These are phyloP conservation scores for Drosophila arawakana DNA, from an alignment of 1,140 invertebrate species.

Conservation along the genomic window DNA sequence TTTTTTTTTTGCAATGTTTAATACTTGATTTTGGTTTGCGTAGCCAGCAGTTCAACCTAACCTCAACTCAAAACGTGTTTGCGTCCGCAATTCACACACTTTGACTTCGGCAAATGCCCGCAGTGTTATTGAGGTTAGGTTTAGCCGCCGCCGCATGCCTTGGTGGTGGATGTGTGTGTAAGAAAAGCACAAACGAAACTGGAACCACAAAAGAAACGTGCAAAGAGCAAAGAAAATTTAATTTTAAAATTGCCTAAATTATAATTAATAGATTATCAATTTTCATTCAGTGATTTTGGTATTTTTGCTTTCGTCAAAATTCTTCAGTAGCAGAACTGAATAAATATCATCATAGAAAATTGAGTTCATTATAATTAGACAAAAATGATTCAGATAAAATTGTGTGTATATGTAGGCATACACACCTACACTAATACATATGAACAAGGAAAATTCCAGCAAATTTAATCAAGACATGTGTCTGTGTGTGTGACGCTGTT, in stretches of 20 bases:
- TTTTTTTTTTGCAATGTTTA: slow-evolving; percentile 23
- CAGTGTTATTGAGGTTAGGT: slow-evolving; percentile 41
- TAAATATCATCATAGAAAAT: slow-evolving; percentile 76
- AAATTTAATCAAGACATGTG: slow-evolving; percentile 59
- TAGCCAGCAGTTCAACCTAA: slow-evolving; percentile 60
- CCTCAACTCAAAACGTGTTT: slow-evolving; percentile 61
- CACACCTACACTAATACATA: slow-evolving; percentile 32
- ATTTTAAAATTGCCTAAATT: slow-evolving; percentile 18
- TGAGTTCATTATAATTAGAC: slow-evolving; percentile 39
- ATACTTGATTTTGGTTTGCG: slow-evolving; percentile 49
- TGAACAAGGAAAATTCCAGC: slow-evolving; percentile 72
- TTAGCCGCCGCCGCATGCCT: slow-evolving; percentile 42
- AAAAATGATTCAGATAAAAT: slow-evolving; percentile 27
- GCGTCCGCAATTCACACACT: slow-evolving; percentile 29
- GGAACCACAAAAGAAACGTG: slow-evolving; percentile 51
- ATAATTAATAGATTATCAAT: slow-evolving; percentile 48
- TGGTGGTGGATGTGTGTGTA: slow-evolving; percentile 52
- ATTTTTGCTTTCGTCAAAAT: slow-evolving; percentile 80
- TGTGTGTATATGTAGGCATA: slow-evolving; percentile 14
- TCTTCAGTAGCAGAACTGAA: slow-evolving; percentile 85
- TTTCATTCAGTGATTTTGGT: slow-evolving; percentile 82
- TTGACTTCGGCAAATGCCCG: slow-evolving; percentile 1
- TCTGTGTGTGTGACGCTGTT: slow-evolving; percentile 59
- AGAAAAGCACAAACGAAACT: slow-evolving; percentile 54
- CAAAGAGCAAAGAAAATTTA: slow-evolving; percentile 47